Base-by-base conservation (phyloP, 2,113 vertebrate genomes). In the Callipepla californica region DNA sequence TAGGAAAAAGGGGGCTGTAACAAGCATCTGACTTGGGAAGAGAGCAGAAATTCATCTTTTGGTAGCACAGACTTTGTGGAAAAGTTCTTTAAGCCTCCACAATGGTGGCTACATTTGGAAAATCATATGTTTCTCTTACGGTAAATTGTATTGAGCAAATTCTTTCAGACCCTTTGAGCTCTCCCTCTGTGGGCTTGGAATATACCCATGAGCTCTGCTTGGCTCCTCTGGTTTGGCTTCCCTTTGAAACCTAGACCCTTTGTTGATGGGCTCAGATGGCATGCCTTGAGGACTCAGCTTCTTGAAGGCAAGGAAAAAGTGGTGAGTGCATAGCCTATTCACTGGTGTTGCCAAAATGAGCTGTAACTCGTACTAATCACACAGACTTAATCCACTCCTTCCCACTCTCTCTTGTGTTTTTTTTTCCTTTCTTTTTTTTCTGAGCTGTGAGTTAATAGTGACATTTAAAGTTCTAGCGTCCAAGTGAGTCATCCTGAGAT, bases 181-280 rank as follows among this genome's bases (percentile, higher is more conserved):
- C 61, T 75, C 53, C 28, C 67, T 78, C 89, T 93, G 86, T 92
- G 93, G 89, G 36, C 66, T 94, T 94, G 92, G 94, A 95, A 84
- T 45, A 36, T 25, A 76, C 83, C 48, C 92, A 96, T 88, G 26
- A 93, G 69, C 74, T 83, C 61, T 90, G 82, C 83, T 93, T 86
- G 86, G 69, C 63, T 90, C 44, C n/a, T 93, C 84, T 92, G 83
- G 80, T 94, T 93, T 96, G 82, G 80, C 86, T 93, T 93, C 73
- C 12, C 69, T 86, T 88, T 75, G 89, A 94, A 90, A 77, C 51
- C 11, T 30, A 13, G 44, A 48, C 19, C 30, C 53, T 93, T 84
- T 94, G 57, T 93, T 85, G 61, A 51, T 55, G 79, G 62, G 30
- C 70, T 94, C 30, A 82, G 45, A 77, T 65, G 4, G 6, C 38